A percentile compares a stretch with the other conserved stretches of the same genome.
Evolutionary conservation across 2,797 vertebrate species (phyloP).

Genomic region (Sparus aurata): DNA sequence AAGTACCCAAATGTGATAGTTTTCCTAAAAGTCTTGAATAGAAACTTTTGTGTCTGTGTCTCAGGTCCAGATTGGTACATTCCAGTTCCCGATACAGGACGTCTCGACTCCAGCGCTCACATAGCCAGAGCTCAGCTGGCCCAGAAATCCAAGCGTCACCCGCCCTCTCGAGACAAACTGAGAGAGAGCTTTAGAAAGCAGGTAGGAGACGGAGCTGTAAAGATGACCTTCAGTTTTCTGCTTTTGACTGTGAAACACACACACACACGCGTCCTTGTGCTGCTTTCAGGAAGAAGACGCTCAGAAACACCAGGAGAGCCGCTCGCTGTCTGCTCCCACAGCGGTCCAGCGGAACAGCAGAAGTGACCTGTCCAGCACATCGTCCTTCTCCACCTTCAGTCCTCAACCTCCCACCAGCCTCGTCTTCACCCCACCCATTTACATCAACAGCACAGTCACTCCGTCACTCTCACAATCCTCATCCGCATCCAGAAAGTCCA

Average conservation of each 20-base stretch:
- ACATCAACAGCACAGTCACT: slow-evolving; percentile 58
- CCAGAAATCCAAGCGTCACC: slow-evolving; percentile 92
- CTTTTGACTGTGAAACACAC: not conserved
- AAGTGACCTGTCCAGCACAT: slow-evolving; percentile 67
- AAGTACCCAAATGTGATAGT: no score
- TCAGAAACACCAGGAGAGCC: slow-evolving; percentile 77
- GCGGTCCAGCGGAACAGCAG: slow-evolving; percentile 59
- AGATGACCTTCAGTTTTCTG: not conserved
- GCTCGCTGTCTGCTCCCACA: slow-evolving; percentile 54
- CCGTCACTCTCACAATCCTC: slow-evolving; percentile 79
- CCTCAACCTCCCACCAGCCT: slow-evolving; percentile 79
- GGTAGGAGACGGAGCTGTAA: slow-evolving; percentile 61
- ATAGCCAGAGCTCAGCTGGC: slow-evolving; percentile 92
- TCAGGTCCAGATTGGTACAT: slow-evolving; percentile 86
- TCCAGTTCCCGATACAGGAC: slow-evolving; percentile 88
- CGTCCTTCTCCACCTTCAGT: slow-evolving; percentile 69
- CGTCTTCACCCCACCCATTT: slow-evolving; percentile 79
- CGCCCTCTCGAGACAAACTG: slow-evolving; percentile 92
- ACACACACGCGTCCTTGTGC: not conserved
- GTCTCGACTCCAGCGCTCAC: slow-evolving; percentile 92
- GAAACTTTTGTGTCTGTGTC: slow-evolving; percentile 26
- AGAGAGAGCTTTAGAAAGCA: slow-evolving; percentile 85
- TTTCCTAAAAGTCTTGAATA: not conserved
- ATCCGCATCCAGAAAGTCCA: slow-evolving; percentile 83
- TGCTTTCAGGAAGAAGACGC: slow-evolving; percentile 58